Conservation (phyloP, 2,797 vertebrate genomes). For the Falco columbarius region DNA sequence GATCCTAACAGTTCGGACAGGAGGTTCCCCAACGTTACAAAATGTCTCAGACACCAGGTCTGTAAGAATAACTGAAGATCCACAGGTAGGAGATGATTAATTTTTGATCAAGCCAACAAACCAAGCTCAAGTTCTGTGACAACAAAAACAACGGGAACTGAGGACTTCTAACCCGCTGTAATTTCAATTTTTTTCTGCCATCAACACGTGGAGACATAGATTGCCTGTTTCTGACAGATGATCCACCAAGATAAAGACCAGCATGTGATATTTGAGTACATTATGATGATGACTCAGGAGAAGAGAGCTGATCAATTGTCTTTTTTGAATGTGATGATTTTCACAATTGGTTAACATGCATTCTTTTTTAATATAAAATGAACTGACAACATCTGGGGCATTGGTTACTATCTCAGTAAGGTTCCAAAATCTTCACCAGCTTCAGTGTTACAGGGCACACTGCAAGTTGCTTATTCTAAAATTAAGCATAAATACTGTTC, state of each 20-base stretch:
- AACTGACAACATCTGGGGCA: neutral
- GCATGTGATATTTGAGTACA: neutral
- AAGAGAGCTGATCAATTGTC: neutral
- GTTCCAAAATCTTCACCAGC: neutral
- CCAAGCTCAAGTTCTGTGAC: neutral
- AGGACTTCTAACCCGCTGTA: neutral
- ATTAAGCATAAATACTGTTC: neutral
- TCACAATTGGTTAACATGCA: neutral
- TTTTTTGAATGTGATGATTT: neutral
- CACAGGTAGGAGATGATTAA: neutral
- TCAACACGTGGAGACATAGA: neutral
- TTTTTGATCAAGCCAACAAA: neutral
- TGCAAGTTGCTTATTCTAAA: neutral
- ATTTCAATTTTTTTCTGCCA: neutral
- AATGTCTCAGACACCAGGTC: neutral
- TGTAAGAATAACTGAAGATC: neutral
- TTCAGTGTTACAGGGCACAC: neutral
- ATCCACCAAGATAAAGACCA: neutral
- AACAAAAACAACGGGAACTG: neutral
- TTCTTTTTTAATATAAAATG: neutral
- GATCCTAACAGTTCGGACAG: neutral
- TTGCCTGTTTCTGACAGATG: neutral
- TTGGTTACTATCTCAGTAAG: neutral
- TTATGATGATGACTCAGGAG: neutral
- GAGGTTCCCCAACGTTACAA: neutral